A percentile compares a stretch with the other conserved stretches of the same genome.
Conservation (phyloP, 1,140 invertebrate species). For the Macrotrachela quadricornifera region DNA sequence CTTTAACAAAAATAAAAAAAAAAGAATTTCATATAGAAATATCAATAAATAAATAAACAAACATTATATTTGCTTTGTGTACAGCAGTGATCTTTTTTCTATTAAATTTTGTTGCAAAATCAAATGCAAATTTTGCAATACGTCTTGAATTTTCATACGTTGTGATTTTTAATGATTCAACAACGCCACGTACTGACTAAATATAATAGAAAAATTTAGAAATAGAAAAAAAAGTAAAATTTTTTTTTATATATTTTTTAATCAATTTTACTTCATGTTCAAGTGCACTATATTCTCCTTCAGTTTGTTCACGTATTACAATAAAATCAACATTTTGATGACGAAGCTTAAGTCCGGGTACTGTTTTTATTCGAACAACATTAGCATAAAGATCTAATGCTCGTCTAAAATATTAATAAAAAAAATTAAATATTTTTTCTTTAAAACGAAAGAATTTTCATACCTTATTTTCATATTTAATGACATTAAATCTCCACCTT, state of each 20-base stretch:
- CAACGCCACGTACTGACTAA: constrained; percentile 58
- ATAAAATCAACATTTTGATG: constrained; percentile 79
- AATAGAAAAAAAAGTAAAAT: too few species aligned
- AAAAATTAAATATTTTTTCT: too few species aligned
- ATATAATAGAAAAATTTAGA: too few species aligned
- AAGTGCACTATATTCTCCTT: constrained; percentile 89
- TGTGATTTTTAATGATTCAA: constrained; percentile 91
- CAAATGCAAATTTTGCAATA: constrained; percentile 97
- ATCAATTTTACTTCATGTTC: constrained; percentile 66
- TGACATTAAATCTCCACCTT: constrained; percentile 6
- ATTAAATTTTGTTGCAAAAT: constrained; percentile 83
- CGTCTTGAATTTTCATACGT: constrained; percentile 70
- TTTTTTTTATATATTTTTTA: too few species aligned
- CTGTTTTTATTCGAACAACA: constrained; percentile 78
- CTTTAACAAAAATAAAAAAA: constrained; percentile 10
- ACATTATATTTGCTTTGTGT: constrained; percentile 96
- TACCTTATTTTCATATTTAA: constrained; percentile 3
- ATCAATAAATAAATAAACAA: constrained; percentile 8
- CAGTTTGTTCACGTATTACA: constrained; percentile 89
- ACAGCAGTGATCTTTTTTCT: constrained; percentile 52
- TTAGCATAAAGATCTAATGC: constrained; percentile 86
- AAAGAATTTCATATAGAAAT: neutral
- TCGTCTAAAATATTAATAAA: constrained; percentile 31
- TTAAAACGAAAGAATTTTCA: too few species aligned
- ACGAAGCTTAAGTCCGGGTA: constrained; percentile 67